Evolutionary conservation across 2,888 invertebrate species (phyloP).

Genomic region (Phrixothrix hirtus): DNA sequence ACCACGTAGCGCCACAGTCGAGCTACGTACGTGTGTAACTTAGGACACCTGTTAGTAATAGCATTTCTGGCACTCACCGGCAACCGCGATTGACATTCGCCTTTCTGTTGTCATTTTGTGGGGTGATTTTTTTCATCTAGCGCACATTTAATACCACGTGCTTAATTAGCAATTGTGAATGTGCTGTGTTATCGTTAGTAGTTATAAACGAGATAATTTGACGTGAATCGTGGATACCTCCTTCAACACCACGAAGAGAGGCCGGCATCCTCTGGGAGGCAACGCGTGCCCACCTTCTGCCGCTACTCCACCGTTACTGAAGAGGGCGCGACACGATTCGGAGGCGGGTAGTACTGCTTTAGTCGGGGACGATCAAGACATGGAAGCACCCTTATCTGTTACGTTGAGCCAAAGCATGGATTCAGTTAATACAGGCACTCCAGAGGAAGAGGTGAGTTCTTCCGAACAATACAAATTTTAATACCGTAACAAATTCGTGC

Average conservation of each 20-base stretch:
- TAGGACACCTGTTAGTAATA: conserved; percentile 33
- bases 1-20: conserved; percentile 42
- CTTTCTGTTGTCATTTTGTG: conserved; percentile 27
- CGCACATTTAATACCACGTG: conserved; percentile 25
- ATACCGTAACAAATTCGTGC: conserved; percentile 3
- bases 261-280: conserved; percentile 57
- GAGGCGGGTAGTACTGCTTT: conserved; percentile 44
- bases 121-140: conserved; percentile 28
- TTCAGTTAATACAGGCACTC: conserved; percentile 92
- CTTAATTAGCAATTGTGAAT: conserved; percentile 15
- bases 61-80: conserved; percentile 21
- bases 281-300: conserved; percentile 52
- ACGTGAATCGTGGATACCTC: conserved; percentile 56
- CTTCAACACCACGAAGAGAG: conserved; percentile 56
- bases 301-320: conserved; percentile 53
- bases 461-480: conserved; percentile 2
- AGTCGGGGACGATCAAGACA: conserved; percentile 57
- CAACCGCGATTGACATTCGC: conserved; percentile 25
- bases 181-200: conserved; percentile 30
- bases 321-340: conserved; percentile 55
- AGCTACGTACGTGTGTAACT: conserved; percentile 45
- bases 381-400: conserved; percentile 71
- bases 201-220: conserved; percentile 35
- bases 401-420: conserved; percentile 96
- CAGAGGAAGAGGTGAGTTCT: conserved; percentile 88